Base-by-base conservation (phyloP, 2,888 invertebrate genomes). In the Brachylomia viminalis region DNA sequence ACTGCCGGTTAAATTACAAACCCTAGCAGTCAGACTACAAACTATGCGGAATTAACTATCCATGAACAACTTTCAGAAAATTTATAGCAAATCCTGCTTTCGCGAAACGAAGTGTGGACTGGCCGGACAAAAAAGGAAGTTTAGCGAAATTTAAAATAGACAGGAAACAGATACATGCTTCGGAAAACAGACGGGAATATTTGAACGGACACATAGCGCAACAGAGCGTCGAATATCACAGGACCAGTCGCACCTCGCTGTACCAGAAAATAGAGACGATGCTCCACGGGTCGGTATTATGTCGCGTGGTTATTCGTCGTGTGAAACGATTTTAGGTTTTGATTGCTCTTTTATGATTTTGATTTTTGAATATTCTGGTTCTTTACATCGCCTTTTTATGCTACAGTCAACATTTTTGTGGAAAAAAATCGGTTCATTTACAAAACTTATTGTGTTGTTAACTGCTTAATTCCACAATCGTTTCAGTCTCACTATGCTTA, bases 241-340 rank as follows among this genome's bases (percentile, higher is more conserved):
- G 97, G 85, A 96, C 97, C 85, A 97, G 97, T 86, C 96, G 98
- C 85, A 95, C 97, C 73, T 96, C 97, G 82, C 95, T 98, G 72
- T 98, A 97, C 92, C 96, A 95, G 86, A 98, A 97, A 95, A 95
- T 98, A 82, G 97, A 98, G 93, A 95, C 96, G 86, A 95, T 98
- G 93, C 93, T 98, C 72, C 95, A 95, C 86, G 97, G 97, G 98
- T 98, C 92, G 92, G 97, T 97, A 80, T 82, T 74, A 77, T 75
- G 67, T 81, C 59, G n/a, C 62, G 61, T 52, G 74, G 82, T 83
- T 82, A 81, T 87, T 72, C 45, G 30, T 74, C 52, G 62, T 71
- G 64, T 72, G 56, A 74, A 83, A 65, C 54, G 49, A 69, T 82
- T 82, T 82, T 64, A 17, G 47, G 2, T 66, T 75, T 69, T 59